Evolutionary conservation across 1,140 invertebrate genomes (phyloP).

Genomic region (Asobara japonica): DNA sequence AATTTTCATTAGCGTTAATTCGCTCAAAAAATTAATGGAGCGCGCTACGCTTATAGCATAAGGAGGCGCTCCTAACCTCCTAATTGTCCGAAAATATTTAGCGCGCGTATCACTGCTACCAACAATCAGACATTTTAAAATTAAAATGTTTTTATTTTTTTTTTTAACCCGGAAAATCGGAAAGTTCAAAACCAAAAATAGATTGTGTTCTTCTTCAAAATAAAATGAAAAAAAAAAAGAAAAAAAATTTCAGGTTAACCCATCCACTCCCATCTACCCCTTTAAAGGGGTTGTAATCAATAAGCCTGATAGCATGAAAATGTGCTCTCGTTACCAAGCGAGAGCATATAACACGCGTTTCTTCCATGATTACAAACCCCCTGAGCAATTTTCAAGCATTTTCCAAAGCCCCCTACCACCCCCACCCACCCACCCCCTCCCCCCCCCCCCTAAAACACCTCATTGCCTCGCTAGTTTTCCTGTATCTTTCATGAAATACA

Average conservation of each 20-base stretch:
- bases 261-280: not conserved
- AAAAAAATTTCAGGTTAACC: not conserved
- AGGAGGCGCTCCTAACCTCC: too few relatives aligned
- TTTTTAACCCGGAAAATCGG: too few relatives aligned
- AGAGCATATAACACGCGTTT: not conserved
- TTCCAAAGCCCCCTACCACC: not conserved
- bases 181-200: too few relatives aligned
- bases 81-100: too few relatives aligned
- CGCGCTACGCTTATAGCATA: too few relatives aligned
- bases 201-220: not conserved
- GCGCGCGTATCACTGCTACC: too few relatives aligned
- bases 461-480: not conserved
- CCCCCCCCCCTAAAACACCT: not conserved
- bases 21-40: too few relatives aligned
- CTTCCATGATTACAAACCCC: not conserved
- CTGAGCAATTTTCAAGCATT: conserved; percentile 11
- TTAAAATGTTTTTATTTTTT: too few relatives aligned
- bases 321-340: conserved; percentile 27
- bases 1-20: too few relatives aligned
- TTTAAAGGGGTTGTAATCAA: conserved; percentile 24
- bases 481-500: conserved; percentile 7
- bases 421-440: not conserved
- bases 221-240: not conserved
- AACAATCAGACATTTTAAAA: too few relatives aligned
- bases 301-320: conserved; percentile 26